Conservation (phyloP, 2,888 invertebrate genomes). For the Rhodophaea formosa region DNA sequence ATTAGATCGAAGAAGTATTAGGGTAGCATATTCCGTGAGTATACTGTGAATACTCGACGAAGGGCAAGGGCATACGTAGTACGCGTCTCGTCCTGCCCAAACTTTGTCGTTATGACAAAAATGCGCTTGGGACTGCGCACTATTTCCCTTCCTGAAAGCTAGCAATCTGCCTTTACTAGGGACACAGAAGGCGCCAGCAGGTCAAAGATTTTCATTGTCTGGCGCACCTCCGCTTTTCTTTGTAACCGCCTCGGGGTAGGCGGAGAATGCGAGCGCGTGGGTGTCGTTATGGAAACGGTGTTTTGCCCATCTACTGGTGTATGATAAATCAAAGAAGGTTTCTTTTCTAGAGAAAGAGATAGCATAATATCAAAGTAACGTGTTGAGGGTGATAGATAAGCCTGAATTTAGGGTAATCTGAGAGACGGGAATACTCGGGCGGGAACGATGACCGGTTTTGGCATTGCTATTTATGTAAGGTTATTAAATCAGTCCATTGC, state of each 20-base stretch:
- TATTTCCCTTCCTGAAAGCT: constrained; percentile 84
- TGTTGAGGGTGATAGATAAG: not conserved
- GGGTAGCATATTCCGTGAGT: constrained; percentile 62
- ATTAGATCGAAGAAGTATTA: constrained; percentile 78
- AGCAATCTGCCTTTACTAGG: constrained; percentile 82
- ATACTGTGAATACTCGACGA: constrained; percentile 36
- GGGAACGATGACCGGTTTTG: too few relatives aligned
- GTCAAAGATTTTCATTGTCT: constrained; percentile 34
- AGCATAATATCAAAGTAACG: not conserved
- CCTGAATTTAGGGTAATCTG: not conserved
- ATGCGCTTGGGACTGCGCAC: constrained; percentile 45
- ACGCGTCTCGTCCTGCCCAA: constrained; percentile 10
- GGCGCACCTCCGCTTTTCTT: constrained; percentile 41
- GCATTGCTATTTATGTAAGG: too few relatives aligned
- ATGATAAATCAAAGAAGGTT: constrained; percentile 51
- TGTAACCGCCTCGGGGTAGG: constrained; percentile 55
- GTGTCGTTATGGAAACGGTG: constrained; percentile 70
- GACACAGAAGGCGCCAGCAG: constrained; percentile 54
- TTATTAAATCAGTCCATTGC: too few relatives aligned
- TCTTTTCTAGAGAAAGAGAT: constrained; percentile 24
- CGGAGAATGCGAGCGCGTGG: constrained; percentile 64
- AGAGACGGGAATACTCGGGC: too few relatives aligned
- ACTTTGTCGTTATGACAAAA: constrained; percentile 33
- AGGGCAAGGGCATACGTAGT: constrained; percentile 27
- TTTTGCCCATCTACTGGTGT: constrained; percentile 56